Evolutionary conservation across 2,113 vertebrate genomes (phyloP), one percentile per base, ranked within the genome.

Genomic region (Pionites leucogaster): DNA sequence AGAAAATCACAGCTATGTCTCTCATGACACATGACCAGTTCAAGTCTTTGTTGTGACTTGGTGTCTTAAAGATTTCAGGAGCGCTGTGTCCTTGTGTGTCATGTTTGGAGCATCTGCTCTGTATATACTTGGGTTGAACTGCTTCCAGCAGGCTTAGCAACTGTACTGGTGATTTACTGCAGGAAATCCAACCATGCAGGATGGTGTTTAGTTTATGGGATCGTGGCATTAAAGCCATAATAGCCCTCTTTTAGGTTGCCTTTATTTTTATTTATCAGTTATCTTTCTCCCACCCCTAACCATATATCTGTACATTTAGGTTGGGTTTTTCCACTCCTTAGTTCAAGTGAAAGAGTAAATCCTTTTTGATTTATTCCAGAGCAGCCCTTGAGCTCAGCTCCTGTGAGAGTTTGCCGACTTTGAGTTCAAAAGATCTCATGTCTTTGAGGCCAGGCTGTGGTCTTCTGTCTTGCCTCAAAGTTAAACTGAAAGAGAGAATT

Each of bases 371-470:
- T 95, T 84, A 68, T 95, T 84, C 72, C 78, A 83, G 89, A 90
- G 82, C 85, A 90, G 92, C 92, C 84, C 91, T 92, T 2, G 4
- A 92, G 93, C 84, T 59, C 75, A 63, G 72, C 91, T 97, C 90
- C 84, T 77, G 35, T 65, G 94, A 87, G 90, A 85, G 41, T 64
- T 65, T 80, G 63, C 92, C 78, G 83, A 81, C 83, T 96, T 29
- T 8, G 62, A 93, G 87, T 93, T 97, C 90, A 95, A 91, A 97
- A 92, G 90, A 83, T 92, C 90, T 92, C 64, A 5, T 0, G 3
- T 41, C 95, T 97, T 96, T 96, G 95, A 97, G 96, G 92, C 85
- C 75, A 42, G 81, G 46, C 86, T 96, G 33, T 88, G 84, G 47
- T 82, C 72, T 86, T 92, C 90, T 62, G 46, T 93, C 95, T 88